phyloP scores from a whole-genome alignment of 2,888 invertebrate species.

The Formica aserva region DNA sequence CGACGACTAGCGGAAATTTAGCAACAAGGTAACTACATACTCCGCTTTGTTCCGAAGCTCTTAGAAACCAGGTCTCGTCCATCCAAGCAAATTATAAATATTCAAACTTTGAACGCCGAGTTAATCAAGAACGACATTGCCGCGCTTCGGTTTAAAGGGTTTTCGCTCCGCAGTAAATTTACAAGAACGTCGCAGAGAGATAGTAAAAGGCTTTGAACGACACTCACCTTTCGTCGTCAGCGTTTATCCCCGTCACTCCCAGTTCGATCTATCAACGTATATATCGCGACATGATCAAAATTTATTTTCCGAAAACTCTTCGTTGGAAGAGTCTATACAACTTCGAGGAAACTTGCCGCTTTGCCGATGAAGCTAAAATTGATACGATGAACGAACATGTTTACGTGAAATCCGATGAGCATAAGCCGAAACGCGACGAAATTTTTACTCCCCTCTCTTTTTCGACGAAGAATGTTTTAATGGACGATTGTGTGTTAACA shows the following conservation, averaged over 20 bases:
- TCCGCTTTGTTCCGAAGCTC: slow-evolving; percentile 62
- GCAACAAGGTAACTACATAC: slow-evolving; percentile 62
- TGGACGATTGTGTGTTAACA: not conserved
- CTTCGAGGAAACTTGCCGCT: not conserved
- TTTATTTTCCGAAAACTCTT: slow-evolving; percentile 27
- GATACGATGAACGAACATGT: not conserved
- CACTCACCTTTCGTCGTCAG: slow-evolving; percentile 34
- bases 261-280: not conserved
- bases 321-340: not conserved
- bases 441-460: not conserved
- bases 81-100: slow-evolving; percentile 64
- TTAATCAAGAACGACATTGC: slow-evolving; percentile 63
- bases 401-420: slow-evolving; percentile 4
- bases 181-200: slow-evolving; percentile 17
- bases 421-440: not conserved
- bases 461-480: not conserved
- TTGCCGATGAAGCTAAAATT: not conserved
- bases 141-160: slow-evolving; percentile 61
- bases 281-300: slow-evolving; percentile 22
- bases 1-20: slow-evolving; percentile 74
- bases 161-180: slow-evolving; percentile 33
- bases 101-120: slow-evolving; percentile 65
- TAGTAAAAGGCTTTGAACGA: slow-evolving; percentile 35
- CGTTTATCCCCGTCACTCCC: slow-evolving; percentile 13
- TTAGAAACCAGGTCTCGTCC: slow-evolving; percentile 32